Base-by-base conservation (phyloP, 2,113 vertebrate genomes). In the Xiphias gladius region DNA sequence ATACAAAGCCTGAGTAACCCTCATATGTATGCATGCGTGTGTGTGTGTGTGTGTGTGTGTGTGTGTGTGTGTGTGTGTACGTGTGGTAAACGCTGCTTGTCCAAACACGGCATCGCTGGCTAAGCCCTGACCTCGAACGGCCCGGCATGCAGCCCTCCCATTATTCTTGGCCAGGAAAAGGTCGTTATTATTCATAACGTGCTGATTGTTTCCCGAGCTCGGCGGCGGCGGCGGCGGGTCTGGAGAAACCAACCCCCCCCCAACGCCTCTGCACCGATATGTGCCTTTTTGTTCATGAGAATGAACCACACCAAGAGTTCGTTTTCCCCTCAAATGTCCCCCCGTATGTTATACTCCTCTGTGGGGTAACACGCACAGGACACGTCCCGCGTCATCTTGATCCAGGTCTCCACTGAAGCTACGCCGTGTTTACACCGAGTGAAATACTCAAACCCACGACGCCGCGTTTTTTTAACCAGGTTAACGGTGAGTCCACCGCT, bases 181-280 rank as follows among this genome's bases (percentile, higher is more conserved):
- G 76, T 88, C 94, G 95, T 97, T 96, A 96, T 96, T 96, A 96
- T 96, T 97, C 96, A 96, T 95, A 96, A 94, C 93, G 88, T 70
- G 83, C 92, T 82, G 88, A 96, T 96, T 96, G 94, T 86, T 96
- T 95, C 94, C 93, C 95, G 93, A 95, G 94, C 91, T n/a, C n/a
- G n/a, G n/a, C n/a, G n/a, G n/a, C n/a, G n/a, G 73, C 72, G 71
- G 65, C 70, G 8, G 14, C 50, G 74, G 62, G 46, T 39, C 76
- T 19, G 24, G 4, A 20, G 79, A 61, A 54, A 52, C n/a, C 69
- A 32, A n/a, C n/a, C n/a, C n/a, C n/a, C 58, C 43, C 41, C 64
- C 71, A 69, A 26, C 59, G 37, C 46, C 58, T 71, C 64, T 0
- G 12, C 35, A 17, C n/a, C n/a, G 7, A n/a, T 22, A 62, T 12